Evolutionary conservation across 2,888 invertebrate genomes (phyloP).

Genomic region (Andrena bucephala): DNA sequence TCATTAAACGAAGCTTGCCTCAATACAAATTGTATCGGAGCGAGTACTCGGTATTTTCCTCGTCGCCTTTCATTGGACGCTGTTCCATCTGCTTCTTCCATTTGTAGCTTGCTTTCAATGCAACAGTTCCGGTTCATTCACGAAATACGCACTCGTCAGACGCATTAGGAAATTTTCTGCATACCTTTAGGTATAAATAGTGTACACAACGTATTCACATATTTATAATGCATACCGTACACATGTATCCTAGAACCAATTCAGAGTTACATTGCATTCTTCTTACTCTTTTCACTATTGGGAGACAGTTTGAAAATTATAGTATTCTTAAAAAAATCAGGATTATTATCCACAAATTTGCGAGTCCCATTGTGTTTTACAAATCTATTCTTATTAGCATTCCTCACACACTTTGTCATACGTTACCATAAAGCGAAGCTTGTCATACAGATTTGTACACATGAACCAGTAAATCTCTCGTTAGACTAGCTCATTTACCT

Average conservation of each 20-base stretch:
- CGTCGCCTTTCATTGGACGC: neutral
- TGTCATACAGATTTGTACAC: neutral
- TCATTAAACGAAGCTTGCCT: conserved; percentile 12
- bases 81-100: neutral
- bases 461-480: neutral
- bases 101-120: neutral
- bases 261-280: too few species aligned
- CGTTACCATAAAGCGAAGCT: neutral
- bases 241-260: too few species aligned
- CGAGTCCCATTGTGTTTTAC: too few species aligned
- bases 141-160: neutral
- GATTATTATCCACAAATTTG: too few species aligned
- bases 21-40: conserved; percentile 21
- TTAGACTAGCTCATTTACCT: conserved; percentile 4
- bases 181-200: neutral
- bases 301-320: too few species aligned
- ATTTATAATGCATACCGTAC: neutral
- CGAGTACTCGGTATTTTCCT: conserved; percentile 16
- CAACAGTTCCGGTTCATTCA: neutral
- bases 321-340: too few species aligned
- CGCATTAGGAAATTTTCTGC: neutral
- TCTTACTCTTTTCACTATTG: too few species aligned
- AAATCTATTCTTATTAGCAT: neutral
- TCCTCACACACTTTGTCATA: neutral
- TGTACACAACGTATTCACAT: neutral